These are phyloP conservation scores for Trachelus tabidus DNA, from an alignment of 2,888 invertebrate species.

Conservation along the genomic window DNA sequence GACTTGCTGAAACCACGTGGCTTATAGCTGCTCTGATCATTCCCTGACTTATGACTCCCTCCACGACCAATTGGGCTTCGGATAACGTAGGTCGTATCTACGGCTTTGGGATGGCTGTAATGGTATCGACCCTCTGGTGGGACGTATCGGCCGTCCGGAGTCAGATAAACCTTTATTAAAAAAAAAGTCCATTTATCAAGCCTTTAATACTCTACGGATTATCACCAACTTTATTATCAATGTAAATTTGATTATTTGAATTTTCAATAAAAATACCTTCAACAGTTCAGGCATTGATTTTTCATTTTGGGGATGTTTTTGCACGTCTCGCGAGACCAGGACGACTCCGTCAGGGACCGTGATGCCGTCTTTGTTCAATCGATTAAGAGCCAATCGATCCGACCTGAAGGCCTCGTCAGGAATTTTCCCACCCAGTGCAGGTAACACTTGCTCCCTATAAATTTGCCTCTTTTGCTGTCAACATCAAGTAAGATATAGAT, in stretches of 20 bases:
- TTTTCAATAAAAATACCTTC: constrained; percentile 37
- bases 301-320: constrained; percentile 53
- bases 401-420: constrained; percentile 73
- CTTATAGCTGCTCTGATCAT: constrained; percentile 9
- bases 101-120: constrained; percentile 64
- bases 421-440: constrained; percentile 73
- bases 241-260: no score
- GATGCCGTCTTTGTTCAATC: constrained; percentile 73
- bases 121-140: constrained; percentile 68
- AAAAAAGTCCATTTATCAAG: neutral
- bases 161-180: constrained; percentile 63
- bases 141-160: constrained; percentile 69
- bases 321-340: constrained; percentile 64
- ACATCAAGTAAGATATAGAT: neutral
- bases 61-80: constrained; percentile 58
- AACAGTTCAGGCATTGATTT: constrained; percentile 48
- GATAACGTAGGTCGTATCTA: constrained; percentile 73
- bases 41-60: constrained; percentile 15
- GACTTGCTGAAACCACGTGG: neutral
- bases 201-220: neutral
- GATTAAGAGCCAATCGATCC: constrained; percentile 72
- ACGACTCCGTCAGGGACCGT: constrained; percentile 72
- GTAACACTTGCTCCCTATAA: constrained; percentile 73
- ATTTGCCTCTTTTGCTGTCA: constrained; percentile 72
- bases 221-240: neutral